Evolutionary conservation across 2,797 vertebrate genomes (phyloP).

Genomic region (Sebastes alutus): DNA sequence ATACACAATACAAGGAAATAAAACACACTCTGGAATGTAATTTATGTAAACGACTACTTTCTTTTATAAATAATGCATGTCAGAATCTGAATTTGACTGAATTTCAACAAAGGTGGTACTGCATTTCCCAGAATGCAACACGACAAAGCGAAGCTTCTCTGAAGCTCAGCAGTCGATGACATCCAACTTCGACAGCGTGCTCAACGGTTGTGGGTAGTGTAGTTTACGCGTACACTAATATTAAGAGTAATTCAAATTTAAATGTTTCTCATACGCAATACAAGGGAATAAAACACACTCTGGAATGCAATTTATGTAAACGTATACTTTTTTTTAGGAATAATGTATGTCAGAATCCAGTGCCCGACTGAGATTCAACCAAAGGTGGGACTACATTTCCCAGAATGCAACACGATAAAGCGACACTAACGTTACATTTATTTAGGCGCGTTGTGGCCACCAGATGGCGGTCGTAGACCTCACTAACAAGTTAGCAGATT

Average conservation of each 20-base stretch:
- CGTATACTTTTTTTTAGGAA: rapidly evolving
- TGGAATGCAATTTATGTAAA: rapidly evolving
- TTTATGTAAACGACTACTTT: rapidly evolving
- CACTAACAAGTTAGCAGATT: neutral
- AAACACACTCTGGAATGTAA: rapidly evolving
- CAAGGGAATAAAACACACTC: rapidly evolving
- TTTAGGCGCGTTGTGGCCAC: constrained; percentile 11
- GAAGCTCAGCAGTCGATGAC: constrained; percentile 56
- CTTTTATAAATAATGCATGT: rapidly evolving
- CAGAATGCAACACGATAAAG: constrained; percentile 42
- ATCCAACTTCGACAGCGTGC: constrained; percentile 41
- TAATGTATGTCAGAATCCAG: neutral
- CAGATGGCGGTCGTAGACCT: constrained; percentile 56
- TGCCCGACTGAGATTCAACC: rapidly evolving
- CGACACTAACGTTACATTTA: rapidly evolving
- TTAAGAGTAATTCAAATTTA: neutral
- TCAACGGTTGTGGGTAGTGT: constrained; percentile 71
- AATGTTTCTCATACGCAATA: rapidly evolving
- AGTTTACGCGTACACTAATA: constrained; percentile 41
- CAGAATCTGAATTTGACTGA: neutral
- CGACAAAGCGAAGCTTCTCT: neutral
- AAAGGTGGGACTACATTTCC: constrained; percentile 46
- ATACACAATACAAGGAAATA: rapidly evolving
- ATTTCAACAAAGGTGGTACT: neutral
- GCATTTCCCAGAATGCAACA: constrained; percentile 62